These are phyloP conservation scores for Seriola dumerili DNA, from an alignment of 2,113 vertebrate genomes.

Conservation along the genomic window DNA sequence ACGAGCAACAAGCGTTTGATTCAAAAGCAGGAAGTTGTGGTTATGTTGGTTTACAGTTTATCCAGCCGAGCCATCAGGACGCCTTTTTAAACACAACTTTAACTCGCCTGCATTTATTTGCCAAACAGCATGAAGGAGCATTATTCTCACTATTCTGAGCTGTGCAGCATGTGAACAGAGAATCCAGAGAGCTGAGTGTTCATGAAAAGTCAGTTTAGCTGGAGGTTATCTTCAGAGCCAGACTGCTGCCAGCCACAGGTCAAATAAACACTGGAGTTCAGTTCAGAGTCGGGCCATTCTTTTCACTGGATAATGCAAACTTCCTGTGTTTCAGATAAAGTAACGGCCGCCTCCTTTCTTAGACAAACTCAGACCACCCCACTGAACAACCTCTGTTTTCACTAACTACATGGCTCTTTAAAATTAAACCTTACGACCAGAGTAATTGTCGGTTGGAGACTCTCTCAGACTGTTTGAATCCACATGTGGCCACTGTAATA, in stretches of 20 bases:
- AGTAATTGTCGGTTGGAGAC: slow-evolving; percentile 14
- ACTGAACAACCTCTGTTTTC: neutral
- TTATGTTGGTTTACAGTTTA: neutral
- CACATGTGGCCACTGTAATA: slow-evolving; percentile 26
- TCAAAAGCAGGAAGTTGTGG: slow-evolving; percentile 8
- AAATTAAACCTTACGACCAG: slow-evolving; percentile 29
- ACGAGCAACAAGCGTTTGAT: neutral
- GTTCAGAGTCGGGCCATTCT: slow-evolving; percentile 42
- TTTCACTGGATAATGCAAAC: slow-evolving; percentile 36
- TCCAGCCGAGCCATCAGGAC: neutral
- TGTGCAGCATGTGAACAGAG: neutral
- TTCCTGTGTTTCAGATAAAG: slow-evolving; percentile 52
- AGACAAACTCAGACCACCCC: slow-evolving; percentile 21
- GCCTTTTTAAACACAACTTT: neutral
- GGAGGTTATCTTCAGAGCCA: slow-evolving; percentile 53
- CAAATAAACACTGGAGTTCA: slow-evolving; percentile 37
- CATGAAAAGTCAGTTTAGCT: neutral
- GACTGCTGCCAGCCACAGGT: slow-evolving; percentile 28
- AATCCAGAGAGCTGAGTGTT: neutral
- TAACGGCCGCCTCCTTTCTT: slow-evolving; percentile 24
- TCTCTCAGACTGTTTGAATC: slow-evolving; percentile 25
- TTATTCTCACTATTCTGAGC: neutral
- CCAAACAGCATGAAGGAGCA: neutral
- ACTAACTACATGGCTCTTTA: slow-evolving; percentile 18
- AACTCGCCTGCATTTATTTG: neutral